Conservation (phyloP, 2,888 invertebrate species). For the Apomyelois bistriatella region DNA sequence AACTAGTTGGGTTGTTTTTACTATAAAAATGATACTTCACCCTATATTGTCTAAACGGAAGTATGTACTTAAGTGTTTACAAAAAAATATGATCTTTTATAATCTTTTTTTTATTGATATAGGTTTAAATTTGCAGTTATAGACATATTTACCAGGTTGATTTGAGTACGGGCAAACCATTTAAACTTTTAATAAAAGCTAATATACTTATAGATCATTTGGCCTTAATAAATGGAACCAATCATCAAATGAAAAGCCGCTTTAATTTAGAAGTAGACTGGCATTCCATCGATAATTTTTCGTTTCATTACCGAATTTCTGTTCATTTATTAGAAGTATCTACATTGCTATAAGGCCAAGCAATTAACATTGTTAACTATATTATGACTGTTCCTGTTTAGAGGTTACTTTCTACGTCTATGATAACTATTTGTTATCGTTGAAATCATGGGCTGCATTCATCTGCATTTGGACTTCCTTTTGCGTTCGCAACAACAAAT, state of each 20-base stretch:
- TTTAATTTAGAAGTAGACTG: not conserved
- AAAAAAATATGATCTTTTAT: too few species aligned
- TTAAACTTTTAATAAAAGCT: too few species aligned
- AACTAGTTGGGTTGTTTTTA: slow-evolving; percentile 25
- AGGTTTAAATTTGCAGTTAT: too few species aligned
- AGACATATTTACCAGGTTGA: too few species aligned
- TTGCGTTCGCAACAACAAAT: too few species aligned
- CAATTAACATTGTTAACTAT: slow-evolving; percentile 2
- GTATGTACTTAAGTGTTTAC: too few species aligned
- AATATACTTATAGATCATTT: slow-evolving; percentile 34
- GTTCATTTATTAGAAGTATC: not conserved
- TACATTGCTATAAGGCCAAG: not conserved
- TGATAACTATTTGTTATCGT: too few species aligned
- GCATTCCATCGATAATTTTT: slow-evolving; percentile 8
- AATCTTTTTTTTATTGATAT: too few species aligned
- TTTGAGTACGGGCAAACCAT: too few species aligned
- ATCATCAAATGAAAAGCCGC: slow-evolving; percentile 13
- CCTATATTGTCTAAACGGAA: not conserved
- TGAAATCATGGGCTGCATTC: too few species aligned
- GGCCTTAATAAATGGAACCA: slow-evolving; percentile 19
- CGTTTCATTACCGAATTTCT: slow-evolving; percentile 9
- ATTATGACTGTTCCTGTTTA: too few species aligned
- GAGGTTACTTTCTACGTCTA: not conserved
- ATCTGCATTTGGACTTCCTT: not conserved
- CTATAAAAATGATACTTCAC: slow-evolving; percentile 19